Percentiles rank a stretch among this genome's conserved stretches.
Conservation (phyloP, 2,888 invertebrate species). For the Lasioglossum oenotherae region DNA sequence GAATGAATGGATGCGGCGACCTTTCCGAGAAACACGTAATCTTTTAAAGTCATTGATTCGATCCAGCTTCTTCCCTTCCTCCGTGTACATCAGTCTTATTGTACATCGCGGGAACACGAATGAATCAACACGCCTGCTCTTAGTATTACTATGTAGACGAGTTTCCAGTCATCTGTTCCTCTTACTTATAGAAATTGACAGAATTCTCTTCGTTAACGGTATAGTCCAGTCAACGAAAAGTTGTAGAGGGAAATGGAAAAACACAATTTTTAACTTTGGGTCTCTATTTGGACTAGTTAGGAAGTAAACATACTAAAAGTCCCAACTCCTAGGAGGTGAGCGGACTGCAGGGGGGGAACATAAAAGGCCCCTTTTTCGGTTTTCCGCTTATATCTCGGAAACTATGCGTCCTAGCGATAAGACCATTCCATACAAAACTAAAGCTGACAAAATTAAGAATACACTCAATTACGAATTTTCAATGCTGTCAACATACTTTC, state of each 20-base stretch:
- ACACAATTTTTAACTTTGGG: no score
- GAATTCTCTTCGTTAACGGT: neutral
- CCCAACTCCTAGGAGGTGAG: no score
- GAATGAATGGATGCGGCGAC: conserved; percentile 51
- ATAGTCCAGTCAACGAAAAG: no score
- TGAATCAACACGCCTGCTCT: neutral
- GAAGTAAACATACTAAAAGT: no score
- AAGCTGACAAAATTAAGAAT: neutral
- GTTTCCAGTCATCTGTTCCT: neutral
- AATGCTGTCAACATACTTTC: neutral
- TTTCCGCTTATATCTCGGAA: no score
- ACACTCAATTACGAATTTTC: neutral
- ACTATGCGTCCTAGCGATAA: no score
- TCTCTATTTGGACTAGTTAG: no score
- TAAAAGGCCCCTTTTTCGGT: no score
- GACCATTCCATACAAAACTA: no score
- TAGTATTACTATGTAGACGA: neutral
- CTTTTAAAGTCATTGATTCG: conserved; percentile 53
- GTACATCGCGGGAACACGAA: neutral
- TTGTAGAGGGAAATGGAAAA: no score
- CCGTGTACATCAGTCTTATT: conserved; percentile 10
- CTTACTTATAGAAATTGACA: neutral
- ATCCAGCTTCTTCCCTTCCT: neutral
- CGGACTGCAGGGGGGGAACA: no score
- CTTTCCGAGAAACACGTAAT: conserved; percentile 49